Evolutionary conservation across 2,888 invertebrate genomes (phyloP), one percentile per base, ranked within the genome.

Genomic region (Cryptus viduatorius): DNA sequence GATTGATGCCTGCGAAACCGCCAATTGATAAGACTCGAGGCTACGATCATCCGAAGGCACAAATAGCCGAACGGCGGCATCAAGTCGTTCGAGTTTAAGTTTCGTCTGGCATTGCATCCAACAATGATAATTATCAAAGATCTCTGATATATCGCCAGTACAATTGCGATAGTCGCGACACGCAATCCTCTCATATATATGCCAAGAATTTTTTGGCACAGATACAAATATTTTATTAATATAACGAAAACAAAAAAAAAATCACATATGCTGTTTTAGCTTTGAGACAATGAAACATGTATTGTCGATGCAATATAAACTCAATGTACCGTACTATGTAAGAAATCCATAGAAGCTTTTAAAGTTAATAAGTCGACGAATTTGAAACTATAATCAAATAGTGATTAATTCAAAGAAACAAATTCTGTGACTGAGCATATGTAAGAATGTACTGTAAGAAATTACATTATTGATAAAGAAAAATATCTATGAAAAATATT

Each of bases 1-100:
- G 99, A 99, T 99, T 84, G 99, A 99, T 95, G 99, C 99, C 0
- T 99, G 99, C 94, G 99, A 99, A 95, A 96, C 95, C 90, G 99
- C 99, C 79, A 99, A 98, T 94, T 96, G 94, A 95, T 94, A 42
- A 46, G 24, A 61, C 44, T 76, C 8, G 29, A 19, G 1, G 37
- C 46, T 19, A 14, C 64, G 50, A 64, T n/a, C 50, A 64, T 42
- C 12, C 8, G 19, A 71, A 48, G 19, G 24, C 8, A 46, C 29
- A 3, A 61, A 61, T 44, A 12, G 64, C 29, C 19, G 56, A 31
- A 31, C 37, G 14, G 7, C 42, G 37, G 46, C 31, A 10, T 16
- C 8, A 3, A 56, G 16, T 37, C 59, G 12, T 53, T 16, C 16
- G 19, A 37, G 46, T 7, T 48, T 10, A 44, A 24, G 24, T 29